Conservation (phyloP, 2,888 invertebrate species). For the Diarsia brunnea region DNA sequence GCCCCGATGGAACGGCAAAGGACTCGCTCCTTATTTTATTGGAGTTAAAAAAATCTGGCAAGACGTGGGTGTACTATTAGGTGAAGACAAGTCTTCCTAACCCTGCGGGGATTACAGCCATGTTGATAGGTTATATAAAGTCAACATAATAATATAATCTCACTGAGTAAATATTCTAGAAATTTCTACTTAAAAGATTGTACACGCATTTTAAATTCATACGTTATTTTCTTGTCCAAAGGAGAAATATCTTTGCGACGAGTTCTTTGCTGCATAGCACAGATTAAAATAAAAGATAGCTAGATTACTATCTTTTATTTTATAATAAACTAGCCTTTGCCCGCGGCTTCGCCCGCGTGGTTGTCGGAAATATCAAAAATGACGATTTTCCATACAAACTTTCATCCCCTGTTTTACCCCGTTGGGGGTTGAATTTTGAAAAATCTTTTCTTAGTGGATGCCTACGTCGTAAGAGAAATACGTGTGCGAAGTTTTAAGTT, state of each 20-base stretch:
- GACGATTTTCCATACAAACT: too few relatives aligned
- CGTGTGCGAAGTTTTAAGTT: too few relatives aligned
- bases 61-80: background rate
- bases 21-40: background rate
- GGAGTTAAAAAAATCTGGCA: background rate
- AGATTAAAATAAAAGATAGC: constrained; percentile 5
- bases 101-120: background rate
- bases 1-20: too few relatives aligned
- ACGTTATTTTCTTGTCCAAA: constrained; percentile 9
- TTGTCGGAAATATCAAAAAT: too few relatives aligned
- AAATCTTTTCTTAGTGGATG: too few relatives aligned
- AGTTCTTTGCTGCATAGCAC: background rate
- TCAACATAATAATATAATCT: constrained; percentile 30
- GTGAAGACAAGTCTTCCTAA: background rate
- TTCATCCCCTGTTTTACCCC: too few relatives aligned
- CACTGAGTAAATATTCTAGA: constrained; percentile 9
- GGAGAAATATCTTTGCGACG: constrained; percentile 3
- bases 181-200: constrained; percentile 2
- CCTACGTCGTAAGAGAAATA: too few relatives aligned
- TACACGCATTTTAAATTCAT: background rate
- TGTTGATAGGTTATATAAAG: background rate
- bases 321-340: background rate
- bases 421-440: too few relatives aligned
- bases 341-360: too few relatives aligned
- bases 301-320: background rate